Percentiles rank a stretch among this genome's conserved stretches.
Conservation (phyloP, 2,888 invertebrate species). For the Cistogaster globosa region DNA sequence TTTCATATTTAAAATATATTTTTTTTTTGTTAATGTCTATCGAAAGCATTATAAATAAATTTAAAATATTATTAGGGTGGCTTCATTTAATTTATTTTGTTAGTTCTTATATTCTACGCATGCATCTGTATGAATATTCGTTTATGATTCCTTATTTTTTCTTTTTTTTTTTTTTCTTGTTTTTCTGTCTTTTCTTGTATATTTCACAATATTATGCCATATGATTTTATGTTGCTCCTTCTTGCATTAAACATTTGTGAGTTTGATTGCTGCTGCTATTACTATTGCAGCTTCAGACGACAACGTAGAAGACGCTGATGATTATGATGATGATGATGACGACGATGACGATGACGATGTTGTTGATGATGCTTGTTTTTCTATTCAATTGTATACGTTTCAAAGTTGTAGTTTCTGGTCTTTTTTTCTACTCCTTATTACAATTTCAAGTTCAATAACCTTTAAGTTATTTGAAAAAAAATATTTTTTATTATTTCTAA, state of each 20-base stretch:
- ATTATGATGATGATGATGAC: conserved; percentile 55
- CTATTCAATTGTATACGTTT: conserved; percentile 33
- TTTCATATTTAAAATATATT: neutral
- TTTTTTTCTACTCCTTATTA: conserved; percentile 29
- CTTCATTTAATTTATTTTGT: conserved; percentile 6
- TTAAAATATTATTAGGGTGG: conserved; percentile 1
- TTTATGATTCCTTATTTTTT: neutral
- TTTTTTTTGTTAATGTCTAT: neutral
- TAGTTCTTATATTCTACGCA: conserved; percentile 10
- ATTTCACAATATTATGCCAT: conserved; percentile 65
- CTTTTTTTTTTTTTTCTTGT: conserved; percentile 7
- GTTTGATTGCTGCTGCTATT: conserved; percentile 41
- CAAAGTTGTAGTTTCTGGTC: conserved; percentile 55
- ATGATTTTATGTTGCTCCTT: conserved; percentile 67
- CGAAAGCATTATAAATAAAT: conserved; percentile 1
- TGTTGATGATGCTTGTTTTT: conserved; percentile 53
- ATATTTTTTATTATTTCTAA: neutral
- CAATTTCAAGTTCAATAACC: conserved; percentile 71
- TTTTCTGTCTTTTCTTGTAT: conserved; percentile 13
- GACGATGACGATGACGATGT: conserved; percentile 55
- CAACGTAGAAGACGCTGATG: conserved; percentile 1
- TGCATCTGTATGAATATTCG: conserved; percentile 38
- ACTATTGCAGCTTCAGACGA: conserved; percentile 38
- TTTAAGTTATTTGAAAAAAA: conserved; percentile 63
- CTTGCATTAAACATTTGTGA: conserved; percentile 7